Evolutionary conservation across 2,888 invertebrate species (phyloP).

Genomic region (Chouioia cunea): DNA sequence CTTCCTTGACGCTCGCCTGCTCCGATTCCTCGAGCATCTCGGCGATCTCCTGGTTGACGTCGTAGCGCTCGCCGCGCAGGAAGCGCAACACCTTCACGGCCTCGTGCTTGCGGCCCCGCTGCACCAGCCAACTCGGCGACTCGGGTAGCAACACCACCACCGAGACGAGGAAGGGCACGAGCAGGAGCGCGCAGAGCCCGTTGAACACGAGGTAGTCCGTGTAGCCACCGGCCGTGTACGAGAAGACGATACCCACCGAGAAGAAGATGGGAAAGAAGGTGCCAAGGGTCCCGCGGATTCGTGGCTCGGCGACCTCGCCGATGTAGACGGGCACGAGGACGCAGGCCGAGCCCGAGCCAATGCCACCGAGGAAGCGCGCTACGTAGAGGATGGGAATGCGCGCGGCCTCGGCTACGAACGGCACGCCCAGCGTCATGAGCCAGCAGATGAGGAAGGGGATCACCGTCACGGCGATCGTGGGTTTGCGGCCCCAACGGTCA

Average conservation of each 20-base stretch:
- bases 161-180: constrained; percentile 63
- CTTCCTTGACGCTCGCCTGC: constrained; percentile 56
- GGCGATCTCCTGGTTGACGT: constrained; percentile 55
- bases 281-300: constrained; percentile 70
- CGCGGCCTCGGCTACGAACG: constrained; percentile 5
- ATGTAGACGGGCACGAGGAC: constrained; percentile 71
- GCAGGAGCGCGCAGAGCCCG: constrained; percentile 62
- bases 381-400: constrained; percentile 53
- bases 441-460: constrained; percentile 66
- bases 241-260: constrained; percentile 69
- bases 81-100: constrained; percentile 53
- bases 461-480: constrained; percentile 53
- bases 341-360: constrained; percentile 66
- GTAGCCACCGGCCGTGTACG: constrained; percentile 68
- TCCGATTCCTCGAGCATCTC: constrained; percentile 57
- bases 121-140: constrained; percentile 61
- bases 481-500: constrained; percentile 60
- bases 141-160: constrained; percentile 62
- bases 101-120: constrained; percentile 51
- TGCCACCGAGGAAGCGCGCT: constrained; percentile 68
- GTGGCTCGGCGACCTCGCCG: constrained; percentile 70
- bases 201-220: constrained; percentile 68
- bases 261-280: constrained; percentile 70
- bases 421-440: constrained; percentile 63
- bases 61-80: constrained; percentile 57